Base-by-base conservation (phyloP, 2,797 vertebrate genomes). In the Triplophysa bombifrons region DNA sequence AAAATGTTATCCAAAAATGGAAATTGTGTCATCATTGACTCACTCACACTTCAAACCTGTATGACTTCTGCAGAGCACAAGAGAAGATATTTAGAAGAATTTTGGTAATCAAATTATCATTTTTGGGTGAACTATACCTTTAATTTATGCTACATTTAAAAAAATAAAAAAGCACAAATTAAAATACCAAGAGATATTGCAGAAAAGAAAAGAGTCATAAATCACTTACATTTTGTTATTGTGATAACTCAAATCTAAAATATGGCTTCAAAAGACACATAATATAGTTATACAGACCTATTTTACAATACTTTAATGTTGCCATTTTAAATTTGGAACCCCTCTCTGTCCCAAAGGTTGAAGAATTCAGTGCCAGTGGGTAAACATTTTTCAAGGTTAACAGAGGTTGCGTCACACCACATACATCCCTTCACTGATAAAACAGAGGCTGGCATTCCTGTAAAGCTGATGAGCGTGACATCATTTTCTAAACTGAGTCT, bases 341-440 rank as follows among this genome's bases (percentile, higher is more conserved):
- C 3, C 34, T 14, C 27, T 61, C 30, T 48, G 9, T 50, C 8
- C 20, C 27, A 72, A 10, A 81, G 27, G 25, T 67, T 72, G 20
- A 72, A n/a, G 20, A 61, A 78, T 30, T 69, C 20, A 70, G 50
- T 11, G 10, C 58, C 16, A 12, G 30, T 30, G 27, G 20, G 11
- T 7, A 41, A 25, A 20, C 8, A 22, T 46, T 50, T 38, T 46
- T 66, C n/a, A 41, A 38, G 38, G 51, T 58, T 34, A 82, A 41
- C 25, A 71, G 53, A 72, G 51, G 46, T 74, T 80, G 81, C 34
- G 30, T 69, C 16, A 76, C 66, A 25, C 55, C 67, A 19, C 48
- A 41, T 4, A 38, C 66, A 22, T 6, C 12, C 22, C 2, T 70
- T 38, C 41, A 55, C 61, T 75, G 77, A 77, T 66, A 82, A 74